These are phyloP conservation scores for Cydia fagiglandana DNA, from an alignment of 1,140 invertebrate species.

Conservation along the genomic window DNA sequence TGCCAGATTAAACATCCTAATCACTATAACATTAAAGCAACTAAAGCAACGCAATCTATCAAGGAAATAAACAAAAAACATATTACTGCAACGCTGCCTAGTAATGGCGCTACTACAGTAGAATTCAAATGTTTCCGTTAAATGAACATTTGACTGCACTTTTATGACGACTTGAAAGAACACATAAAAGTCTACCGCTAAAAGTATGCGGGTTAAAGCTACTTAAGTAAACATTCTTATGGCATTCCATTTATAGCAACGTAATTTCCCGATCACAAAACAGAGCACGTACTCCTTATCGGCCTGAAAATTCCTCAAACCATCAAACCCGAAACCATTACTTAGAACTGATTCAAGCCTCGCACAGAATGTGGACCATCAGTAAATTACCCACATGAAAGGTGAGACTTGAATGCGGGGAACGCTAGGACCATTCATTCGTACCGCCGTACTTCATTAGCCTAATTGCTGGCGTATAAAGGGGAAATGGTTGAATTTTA, in stretches of 20 bases:
- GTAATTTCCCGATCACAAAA: conserved; percentile 15
- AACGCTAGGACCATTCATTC: conserved; percentile 68
- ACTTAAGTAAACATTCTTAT: not conserved
- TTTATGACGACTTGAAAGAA: too few species aligned
- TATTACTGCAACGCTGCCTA: too few species aligned
- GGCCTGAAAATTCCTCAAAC: conserved; percentile 23
- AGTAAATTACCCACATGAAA: conserved; percentile 75
- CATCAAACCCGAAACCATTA: conserved; percentile 35
- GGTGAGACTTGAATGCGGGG: conserved; percentile 67
- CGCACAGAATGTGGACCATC: conserved; percentile 55
- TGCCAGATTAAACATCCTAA: too few species aligned
- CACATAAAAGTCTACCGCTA: not conserved
- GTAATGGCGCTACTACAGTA: too few species aligned
- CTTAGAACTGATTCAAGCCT: conserved; percentile 54
- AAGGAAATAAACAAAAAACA: too few species aligned
- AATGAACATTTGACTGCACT: too few species aligned
- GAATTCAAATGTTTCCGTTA: too few species aligned
- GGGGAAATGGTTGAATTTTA: conserved; percentile 73
- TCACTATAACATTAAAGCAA: too few species aligned
- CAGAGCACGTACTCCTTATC: conserved; percentile 12
- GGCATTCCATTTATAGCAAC: not conserved
- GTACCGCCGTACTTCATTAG: conserved; percentile 70
- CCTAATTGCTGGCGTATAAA: conserved; percentile 73
- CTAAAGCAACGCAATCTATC: too few species aligned
- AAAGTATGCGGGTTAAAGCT: not conserved